Evolutionary conservation across 2,113 vertebrate genomes (phyloP).

Genomic region (Ranitomeya variabilis): DNA sequence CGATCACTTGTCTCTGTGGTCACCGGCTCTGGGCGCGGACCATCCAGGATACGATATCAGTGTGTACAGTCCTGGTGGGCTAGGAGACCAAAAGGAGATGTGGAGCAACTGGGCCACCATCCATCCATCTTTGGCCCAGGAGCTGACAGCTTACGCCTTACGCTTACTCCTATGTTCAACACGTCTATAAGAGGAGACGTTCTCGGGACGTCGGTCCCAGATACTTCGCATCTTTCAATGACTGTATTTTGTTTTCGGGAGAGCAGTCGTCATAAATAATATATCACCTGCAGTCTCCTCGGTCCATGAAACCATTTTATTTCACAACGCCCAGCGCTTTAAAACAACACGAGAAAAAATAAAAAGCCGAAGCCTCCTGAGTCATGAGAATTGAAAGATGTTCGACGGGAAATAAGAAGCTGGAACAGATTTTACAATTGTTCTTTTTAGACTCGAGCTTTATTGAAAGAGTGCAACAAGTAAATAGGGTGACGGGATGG

Average conservation of each 20-base stretch:
- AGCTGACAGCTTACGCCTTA: neutral
- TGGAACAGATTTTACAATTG: neutral
- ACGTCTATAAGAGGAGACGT: neutral
- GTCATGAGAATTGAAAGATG: neutral
- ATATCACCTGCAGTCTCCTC: neutral
- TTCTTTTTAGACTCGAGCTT: neutral
- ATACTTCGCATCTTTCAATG: neutral
- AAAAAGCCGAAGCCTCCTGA: neutral
- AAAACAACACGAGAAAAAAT: neutral
- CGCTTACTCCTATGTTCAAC: neutral
- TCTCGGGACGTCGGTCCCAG: neutral
- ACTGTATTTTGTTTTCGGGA: neutral
- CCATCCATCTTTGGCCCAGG: no score
- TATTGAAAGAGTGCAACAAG: slow-evolving; percentile 5
- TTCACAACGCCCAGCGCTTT: neutral
- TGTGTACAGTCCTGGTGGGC: no score
- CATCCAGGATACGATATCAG: no score
- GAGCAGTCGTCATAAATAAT: neutral
- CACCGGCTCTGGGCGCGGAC: no score
- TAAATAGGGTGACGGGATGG: neutral
- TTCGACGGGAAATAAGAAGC: slow-evolving; percentile 4
- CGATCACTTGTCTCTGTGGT: no score
- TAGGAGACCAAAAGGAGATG: no score
- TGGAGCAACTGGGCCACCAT: no score
- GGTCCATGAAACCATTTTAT: slow-evolving; percentile 26